A percentile compares a stretch with the other conserved stretches of the same genome.
These are phyloP conservation scores for Scolopax rusticola DNA, from an alignment of 2,797 vertebrate species.

Conservation along the genomic window DNA sequence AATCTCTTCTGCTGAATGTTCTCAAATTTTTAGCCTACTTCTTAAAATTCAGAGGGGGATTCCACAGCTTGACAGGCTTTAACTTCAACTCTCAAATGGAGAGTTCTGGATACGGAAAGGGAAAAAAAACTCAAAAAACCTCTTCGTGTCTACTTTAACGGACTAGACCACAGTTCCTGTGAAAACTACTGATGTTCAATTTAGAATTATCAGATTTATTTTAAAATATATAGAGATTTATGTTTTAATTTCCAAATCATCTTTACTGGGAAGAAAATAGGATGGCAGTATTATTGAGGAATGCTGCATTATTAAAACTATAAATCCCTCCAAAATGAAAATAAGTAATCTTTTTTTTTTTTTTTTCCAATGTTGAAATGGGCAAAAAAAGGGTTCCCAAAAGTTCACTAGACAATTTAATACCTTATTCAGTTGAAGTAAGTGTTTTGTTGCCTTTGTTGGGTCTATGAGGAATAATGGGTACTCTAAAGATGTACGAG, in stretches of 20 bases:
- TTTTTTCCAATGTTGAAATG: neutral
- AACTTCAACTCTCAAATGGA: neutral
- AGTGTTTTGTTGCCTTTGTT: neutral
- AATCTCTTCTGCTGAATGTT: neutral
- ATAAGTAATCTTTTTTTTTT: neutral
- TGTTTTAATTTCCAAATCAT: constrained; percentile 74
- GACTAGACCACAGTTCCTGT: neutral
- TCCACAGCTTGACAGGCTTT: neutral
- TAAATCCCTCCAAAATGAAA: constrained; percentile 66
- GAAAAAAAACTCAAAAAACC: neutral
- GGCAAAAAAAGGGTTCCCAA: neutral
- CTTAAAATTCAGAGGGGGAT: neutral
- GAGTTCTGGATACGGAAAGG: neutral
- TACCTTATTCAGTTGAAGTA: neutral
- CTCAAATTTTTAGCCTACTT: neutral
- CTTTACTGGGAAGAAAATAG: constrained; percentile 64
- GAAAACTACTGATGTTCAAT: constrained; percentile 44
- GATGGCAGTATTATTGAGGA: constrained; percentile 31
- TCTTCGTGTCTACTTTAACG: neutral
- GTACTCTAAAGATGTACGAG: neutral
- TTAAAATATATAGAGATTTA: constrained; percentile 67
- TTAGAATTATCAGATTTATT: constrained; percentile 58
- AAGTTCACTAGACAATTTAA: constrained; percentile 9
- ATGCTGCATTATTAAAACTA: constrained; percentile 74
- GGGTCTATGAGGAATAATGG: neutral